A percentile compares a stretch with the other conserved stretches of the same genome.
Evolutionary conservation across 1,140 invertebrate genomes (phyloP).

Genomic region (Orussus abietinus): DNA sequence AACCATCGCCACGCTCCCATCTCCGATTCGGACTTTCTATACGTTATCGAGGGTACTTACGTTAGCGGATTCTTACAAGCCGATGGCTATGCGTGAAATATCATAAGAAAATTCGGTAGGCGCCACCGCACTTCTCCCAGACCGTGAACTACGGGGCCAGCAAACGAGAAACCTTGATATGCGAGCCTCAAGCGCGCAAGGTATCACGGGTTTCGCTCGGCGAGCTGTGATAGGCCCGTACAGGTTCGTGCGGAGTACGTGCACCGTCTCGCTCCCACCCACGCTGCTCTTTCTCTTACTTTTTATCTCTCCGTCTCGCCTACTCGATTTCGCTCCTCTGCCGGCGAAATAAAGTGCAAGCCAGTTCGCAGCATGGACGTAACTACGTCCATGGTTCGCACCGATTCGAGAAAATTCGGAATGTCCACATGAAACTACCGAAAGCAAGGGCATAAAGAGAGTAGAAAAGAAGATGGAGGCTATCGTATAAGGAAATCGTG

Average conservation of each 20-base stretch:
- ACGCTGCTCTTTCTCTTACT: neutral
- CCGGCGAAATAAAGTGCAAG: neutral
- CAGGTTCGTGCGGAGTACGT: neutral
- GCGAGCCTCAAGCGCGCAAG: constrained; percentile 21
- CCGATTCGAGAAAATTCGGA: too few species aligned
- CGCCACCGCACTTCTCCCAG: constrained; percentile 26
- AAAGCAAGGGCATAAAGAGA: too few species aligned
- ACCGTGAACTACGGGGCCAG: neutral
- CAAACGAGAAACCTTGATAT: constrained; percentile 21
- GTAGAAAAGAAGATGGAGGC: too few species aligned
- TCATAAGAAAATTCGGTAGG: constrained; percentile 32
- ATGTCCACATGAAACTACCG: too few species aligned
- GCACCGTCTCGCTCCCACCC: neutral
- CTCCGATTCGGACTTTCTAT: constrained; percentile 2
- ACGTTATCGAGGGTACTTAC: constrained; percentile 27
- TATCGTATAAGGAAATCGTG: too few species aligned
- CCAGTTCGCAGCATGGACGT: too few species aligned
- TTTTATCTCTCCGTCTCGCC: neutral
- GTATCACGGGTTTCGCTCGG: constrained; percentile 25
- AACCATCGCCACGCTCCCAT: neutral
- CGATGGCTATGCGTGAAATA: constrained; percentile 28
- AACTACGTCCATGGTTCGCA: too few species aligned
- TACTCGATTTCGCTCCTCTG: too few species aligned
- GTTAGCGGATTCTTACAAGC: constrained; percentile 22
- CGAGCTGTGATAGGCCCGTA: constrained; percentile 23